Conservation (phyloP, 2,888 invertebrate species). For the Koerneria pararmatus region DNA sequence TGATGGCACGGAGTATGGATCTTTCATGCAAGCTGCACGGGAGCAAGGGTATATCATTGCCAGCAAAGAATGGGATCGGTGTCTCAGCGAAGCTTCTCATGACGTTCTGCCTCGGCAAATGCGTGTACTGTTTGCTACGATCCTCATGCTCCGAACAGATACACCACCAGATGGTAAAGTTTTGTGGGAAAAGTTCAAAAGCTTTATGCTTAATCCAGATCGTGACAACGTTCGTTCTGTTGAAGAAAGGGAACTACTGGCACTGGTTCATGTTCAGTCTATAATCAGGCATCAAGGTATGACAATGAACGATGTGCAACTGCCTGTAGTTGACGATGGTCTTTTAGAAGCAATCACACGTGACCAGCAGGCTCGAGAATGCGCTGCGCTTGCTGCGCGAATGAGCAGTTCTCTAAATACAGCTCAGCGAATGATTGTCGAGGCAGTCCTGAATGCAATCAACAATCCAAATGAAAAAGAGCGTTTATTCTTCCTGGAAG, state of each 20-base stretch:
- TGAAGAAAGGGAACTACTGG: slow-evolving; percentile 3
- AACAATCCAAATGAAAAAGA: neutral
- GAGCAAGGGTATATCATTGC: neutral
- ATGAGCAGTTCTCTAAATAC: neutral
- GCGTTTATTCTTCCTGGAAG: slow-evolving; percentile 16
- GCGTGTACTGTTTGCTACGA: slow-evolving; percentile 7
- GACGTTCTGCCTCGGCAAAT: neutral
- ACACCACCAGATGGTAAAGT: neutral
- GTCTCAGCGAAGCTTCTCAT: neutral
- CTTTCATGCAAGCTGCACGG: slow-evolving; percentile 12
- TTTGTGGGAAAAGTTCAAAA: slow-evolving; percentile 11
- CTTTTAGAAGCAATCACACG: neutral
- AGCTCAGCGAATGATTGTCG: neutral
- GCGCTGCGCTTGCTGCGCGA: neutral
- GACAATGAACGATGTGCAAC: neutral
- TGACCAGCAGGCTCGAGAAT: neutral
- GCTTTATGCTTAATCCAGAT: neutral
- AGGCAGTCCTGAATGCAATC: neutral
- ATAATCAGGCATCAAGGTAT: slow-evolving; percentile 1
- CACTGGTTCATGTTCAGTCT: neutral
- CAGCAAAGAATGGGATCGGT: slow-evolving; percentile 11
- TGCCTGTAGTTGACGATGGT: neutral
- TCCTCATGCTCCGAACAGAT: neutral
- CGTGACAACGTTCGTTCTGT: neutral
- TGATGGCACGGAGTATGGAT: neutral